These are phyloP conservation scores for Hydropsyche betteni DNA, from an alignment of 2,888 invertebrate genomes.

Conservation along the genomic window DNA sequence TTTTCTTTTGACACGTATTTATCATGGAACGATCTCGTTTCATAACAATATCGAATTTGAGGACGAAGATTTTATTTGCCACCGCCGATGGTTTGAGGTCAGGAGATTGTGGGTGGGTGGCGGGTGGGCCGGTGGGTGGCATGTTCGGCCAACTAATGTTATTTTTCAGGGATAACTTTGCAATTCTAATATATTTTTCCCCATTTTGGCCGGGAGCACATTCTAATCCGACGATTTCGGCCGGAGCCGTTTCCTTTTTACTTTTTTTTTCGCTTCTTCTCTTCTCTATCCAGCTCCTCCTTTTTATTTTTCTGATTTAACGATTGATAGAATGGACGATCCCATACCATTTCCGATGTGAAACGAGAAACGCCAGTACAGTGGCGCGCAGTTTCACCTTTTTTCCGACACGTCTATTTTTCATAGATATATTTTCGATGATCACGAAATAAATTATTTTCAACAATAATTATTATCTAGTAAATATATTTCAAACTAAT, in stretches of 20 bases:
- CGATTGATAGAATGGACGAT: conserved; percentile 50
- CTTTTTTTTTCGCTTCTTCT: conserved; percentile 17
- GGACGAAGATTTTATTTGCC: too few species aligned
- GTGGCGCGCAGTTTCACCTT: conserved; percentile 31
- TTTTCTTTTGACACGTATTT: too few species aligned
- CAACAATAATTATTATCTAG: too few species aligned
- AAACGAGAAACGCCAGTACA: conserved; percentile 40
- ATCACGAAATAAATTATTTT: not conserved
- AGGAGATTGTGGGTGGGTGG: too few species aligned
- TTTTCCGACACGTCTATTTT: not conserved
- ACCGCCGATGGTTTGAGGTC: too few species aligned
- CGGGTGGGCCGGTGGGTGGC: too few species aligned
- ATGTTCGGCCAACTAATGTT: conserved; percentile 27
- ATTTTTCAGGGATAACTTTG: conserved; percentile 43
- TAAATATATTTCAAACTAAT: too few species aligned
- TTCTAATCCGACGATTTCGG: conserved; percentile 47
- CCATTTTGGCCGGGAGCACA: conserved; percentile 34
- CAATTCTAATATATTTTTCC: conserved; percentile 45
- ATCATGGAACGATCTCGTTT: too few species aligned
- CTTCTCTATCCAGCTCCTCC: not conserved
- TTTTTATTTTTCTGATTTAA: conserved; percentile 50
- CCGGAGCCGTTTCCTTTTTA: conserved; percentile 41
- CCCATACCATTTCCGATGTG: conserved; percentile 49
- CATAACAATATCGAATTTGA: too few species aligned
- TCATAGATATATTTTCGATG: not conserved